Conservation (phyloP, 2,797 vertebrate genomes). For the Peromyscus eremicus region DNA sequence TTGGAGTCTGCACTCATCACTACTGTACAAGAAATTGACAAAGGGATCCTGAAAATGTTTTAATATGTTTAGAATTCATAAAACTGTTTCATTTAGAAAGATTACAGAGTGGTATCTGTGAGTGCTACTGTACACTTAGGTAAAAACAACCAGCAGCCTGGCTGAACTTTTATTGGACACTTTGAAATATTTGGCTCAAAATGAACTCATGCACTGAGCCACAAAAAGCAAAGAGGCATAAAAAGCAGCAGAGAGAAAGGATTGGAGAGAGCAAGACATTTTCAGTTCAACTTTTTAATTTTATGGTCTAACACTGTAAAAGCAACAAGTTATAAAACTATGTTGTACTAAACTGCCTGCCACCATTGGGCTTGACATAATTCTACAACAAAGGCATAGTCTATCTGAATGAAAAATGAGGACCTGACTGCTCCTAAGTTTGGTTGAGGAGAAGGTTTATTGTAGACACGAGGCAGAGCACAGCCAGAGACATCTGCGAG, state of each 20-base stretch:
- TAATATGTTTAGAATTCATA: conserved; percentile 35
- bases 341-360: not conserved
- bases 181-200: conserved; percentile 69
- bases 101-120: conserved; percentile 56
- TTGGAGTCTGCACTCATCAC: not conserved
- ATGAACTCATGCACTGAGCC: conserved; percentile 46
- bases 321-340: conserved; percentile 64
- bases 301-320: conserved; percentile 60
- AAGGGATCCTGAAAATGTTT: conserved; percentile 27
- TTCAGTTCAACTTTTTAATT: conserved; percentile 61
- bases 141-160: conserved; percentile 63
- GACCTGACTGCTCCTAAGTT: not conserved
- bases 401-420: not conserved
- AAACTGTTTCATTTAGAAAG: conserved; percentile 58
- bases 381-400: conserved; percentile 39
- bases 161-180: conserved; percentile 60
- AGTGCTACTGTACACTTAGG: conserved; percentile 37
- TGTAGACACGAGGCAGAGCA: not conserved
- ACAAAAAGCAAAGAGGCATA: conserved; percentile 56
- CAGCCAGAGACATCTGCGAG: not conserved
- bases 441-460: not conserved
- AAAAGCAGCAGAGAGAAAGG: conserved; percentile 27
- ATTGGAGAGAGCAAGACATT: conserved; percentile 50
- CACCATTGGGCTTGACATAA: conserved; percentile 12
- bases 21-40: not conserved